Evolutionary conservation across 2,888 invertebrate species (phyloP).

Genomic region (Hetaerina titia): DNA sequence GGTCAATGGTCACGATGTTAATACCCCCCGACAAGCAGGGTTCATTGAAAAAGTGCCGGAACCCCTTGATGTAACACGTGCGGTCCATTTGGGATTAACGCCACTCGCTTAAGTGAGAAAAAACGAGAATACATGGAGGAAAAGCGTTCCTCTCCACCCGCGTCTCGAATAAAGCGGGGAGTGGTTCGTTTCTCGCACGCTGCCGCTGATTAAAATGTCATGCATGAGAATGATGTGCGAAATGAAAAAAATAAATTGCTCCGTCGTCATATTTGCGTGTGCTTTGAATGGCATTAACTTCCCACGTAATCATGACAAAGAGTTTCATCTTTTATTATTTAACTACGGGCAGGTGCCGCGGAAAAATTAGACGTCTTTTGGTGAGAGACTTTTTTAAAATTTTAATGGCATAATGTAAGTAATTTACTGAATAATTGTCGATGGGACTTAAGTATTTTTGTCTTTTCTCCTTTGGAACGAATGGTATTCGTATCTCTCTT

Average conservation of each 20-base stretch:
- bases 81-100: not conserved
- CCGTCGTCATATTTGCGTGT: not conserved
- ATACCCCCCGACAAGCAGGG: constrained; percentile 7
- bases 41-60: constrained; percentile 20
- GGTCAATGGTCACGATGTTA: not conserved
- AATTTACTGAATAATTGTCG: not conserved
- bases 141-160: not conserved
- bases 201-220: constrained; percentile 29
- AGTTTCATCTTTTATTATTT: not conserved
- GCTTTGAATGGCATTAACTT: not conserved
- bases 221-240: constrained; percentile 16
- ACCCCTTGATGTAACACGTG: constrained; percentile 18
- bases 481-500: too few relatives aligned
- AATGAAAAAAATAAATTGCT: not conserved
- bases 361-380: not conserved
- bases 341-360: constrained; percentile 1
- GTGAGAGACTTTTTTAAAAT: not conserved
- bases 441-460: not conserved
- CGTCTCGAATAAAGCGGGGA: not conserved
- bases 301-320: not conserved
- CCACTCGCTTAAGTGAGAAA: not conserved
- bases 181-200: constrained; percentile 27
- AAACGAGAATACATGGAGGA: not conserved
- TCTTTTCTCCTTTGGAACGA: too few relatives aligned
- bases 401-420: not conserved